phyloP scores from a whole-genome alignment of 2,888 invertebrate species.

The Andrena camellia region DNA sequence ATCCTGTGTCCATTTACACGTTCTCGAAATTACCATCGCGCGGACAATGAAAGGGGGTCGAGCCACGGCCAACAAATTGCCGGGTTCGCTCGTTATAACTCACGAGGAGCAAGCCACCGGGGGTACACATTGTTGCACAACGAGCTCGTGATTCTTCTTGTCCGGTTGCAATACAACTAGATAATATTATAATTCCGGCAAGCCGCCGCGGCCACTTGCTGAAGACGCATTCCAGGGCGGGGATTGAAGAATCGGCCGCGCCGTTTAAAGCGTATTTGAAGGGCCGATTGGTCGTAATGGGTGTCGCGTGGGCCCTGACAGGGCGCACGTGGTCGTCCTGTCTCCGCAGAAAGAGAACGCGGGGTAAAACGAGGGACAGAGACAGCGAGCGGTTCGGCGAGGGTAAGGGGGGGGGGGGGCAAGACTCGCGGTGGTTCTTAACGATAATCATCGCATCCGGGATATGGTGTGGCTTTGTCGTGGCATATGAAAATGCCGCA shows the following conservation, averaged over 20 bases:
- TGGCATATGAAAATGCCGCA: conserved; percentile 57
- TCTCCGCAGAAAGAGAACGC: conserved; percentile 58
- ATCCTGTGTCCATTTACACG: not conserved
- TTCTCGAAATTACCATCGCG: not conserved
- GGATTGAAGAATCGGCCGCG: conserved; percentile 66
- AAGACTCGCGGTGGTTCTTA: conserved; percentile 68
- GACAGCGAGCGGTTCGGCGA: conserved; percentile 6
- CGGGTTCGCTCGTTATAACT: not conserved
- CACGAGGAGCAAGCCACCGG: not conserved
- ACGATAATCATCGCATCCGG: conserved; percentile 80
- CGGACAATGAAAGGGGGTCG: not conserved
- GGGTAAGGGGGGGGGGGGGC: conserved; percentile 31
- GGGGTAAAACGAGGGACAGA: conserved; percentile 15
- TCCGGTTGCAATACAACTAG: conserved; percentile 62
- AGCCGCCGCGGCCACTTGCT: conserved; percentile 40
- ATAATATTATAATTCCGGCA: conserved; percentile 66
- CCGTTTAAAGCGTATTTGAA: conserved; percentile 71
- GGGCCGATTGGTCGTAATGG: conserved; percentile 77
- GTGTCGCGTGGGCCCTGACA: conserved; percentile 79
- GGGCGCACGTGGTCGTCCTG: conserved; percentile 79
- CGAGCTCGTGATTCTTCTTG: conserved; percentile 56
- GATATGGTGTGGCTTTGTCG: conserved; percentile 68
- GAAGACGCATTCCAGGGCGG: conserved; percentile 61
- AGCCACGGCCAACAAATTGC: conserved; percentile 6
- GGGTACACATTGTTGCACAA: conserved; percentile 53